A percentile compares a stretch with the other conserved stretches of the same genome.
These are phyloP conservation scores for Brotula barbata DNA, from an alignment of 2,797 vertebrate genomes.

Conservation along the genomic window DNA sequence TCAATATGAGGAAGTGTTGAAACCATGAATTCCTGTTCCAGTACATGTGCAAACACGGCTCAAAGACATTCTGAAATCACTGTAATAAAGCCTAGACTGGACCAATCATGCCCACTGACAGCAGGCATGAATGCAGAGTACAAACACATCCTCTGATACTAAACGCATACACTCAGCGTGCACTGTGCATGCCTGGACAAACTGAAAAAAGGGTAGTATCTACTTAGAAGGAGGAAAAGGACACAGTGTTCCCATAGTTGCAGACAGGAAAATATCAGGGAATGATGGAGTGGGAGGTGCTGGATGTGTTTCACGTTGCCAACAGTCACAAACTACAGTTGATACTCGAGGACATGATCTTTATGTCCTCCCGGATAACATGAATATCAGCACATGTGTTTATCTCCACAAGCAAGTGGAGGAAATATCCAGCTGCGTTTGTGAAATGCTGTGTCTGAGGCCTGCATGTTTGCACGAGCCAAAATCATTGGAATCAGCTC, in stretches of 20 bases:
- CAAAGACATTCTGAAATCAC: no score
- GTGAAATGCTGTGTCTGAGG: no score
- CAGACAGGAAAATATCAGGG: constrained; percentile 26
- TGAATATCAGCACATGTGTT: background rate
- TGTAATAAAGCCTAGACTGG: no score
- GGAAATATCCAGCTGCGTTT: no score
- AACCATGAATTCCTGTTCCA: no score
- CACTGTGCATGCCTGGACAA: constrained; percentile 18
- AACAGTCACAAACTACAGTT: constrained; percentile 15
- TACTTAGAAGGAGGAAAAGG: constrained; percentile 35
- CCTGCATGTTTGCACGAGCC: background rate
- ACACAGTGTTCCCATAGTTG: constrained; percentile 51
- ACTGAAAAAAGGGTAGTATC: constrained; percentile 18
- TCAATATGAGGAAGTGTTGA: no score
- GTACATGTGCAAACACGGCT: no score
- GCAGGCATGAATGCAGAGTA: no score
- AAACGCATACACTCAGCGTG: background rate
- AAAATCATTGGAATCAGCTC: constrained; percentile 8
- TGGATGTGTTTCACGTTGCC: constrained; percentile 15
- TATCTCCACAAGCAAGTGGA: background rate
- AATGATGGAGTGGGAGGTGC: constrained; percentile 15
- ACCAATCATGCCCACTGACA: no score
- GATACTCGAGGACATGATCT: background rate
- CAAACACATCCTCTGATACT: background rate
- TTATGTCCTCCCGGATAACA: background rate